Conservation (phyloP, 2,888 invertebrate genomes). For the Ichneumon xanthorius region DNA sequence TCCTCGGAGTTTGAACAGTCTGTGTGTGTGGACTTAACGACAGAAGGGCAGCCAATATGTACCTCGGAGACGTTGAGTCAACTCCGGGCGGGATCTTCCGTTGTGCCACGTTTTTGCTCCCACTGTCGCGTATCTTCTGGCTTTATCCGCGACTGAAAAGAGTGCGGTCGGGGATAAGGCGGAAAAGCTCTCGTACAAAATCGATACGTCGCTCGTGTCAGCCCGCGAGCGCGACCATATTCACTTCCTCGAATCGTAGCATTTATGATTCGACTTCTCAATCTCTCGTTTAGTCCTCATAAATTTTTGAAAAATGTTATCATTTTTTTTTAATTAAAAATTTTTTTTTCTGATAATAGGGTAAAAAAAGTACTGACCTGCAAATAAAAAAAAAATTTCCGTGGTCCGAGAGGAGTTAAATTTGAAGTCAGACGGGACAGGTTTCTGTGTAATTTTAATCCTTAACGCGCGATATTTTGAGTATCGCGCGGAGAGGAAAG, state of each 20-base stretch:
- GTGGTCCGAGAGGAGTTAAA: neutral
- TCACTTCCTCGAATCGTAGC: neutral
- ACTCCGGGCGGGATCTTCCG: constrained; percentile 23
- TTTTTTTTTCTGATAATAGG: too few species aligned
- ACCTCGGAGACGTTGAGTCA: constrained; percentile 53
- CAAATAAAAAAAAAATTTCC: neutral
- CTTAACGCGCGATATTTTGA: neutral
- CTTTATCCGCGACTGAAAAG: constrained; percentile 18
- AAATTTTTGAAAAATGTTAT: too few species aligned
- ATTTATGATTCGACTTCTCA: neutral
- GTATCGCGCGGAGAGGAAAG: neutral
- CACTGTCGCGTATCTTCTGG: neutral
- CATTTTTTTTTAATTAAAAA: too few species aligned
- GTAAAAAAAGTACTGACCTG: too few species aligned
- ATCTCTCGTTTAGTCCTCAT: too few species aligned
- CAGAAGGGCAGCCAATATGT: constrained; percentile 47
- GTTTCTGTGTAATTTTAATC: neutral
- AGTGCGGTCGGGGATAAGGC: constrained; percentile 3
- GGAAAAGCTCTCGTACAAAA: constrained; percentile 25
- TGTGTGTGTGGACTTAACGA: constrained; percentile 45
- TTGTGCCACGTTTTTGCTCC: constrained; percentile 17
- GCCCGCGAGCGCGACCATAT: neutral
- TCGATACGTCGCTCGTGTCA: constrained; percentile 43
- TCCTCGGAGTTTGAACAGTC: constrained; percentile 23
- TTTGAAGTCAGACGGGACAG: neutral